phyloP scores from a whole-genome alignment of 2,888 invertebrate genomes.

The Oscheius sp. region DNA sequence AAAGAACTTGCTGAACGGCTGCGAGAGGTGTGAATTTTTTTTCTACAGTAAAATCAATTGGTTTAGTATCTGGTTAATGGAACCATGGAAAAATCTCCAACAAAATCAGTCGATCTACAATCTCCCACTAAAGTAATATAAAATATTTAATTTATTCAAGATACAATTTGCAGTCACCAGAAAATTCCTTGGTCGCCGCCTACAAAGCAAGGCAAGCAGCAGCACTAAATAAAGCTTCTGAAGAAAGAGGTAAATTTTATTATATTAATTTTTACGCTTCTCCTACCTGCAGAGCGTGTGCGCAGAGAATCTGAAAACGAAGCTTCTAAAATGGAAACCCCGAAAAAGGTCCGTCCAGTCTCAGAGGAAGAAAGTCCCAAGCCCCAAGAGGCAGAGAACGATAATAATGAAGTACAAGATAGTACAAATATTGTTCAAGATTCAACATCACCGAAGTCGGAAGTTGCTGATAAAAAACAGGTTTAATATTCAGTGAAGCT shows the following conservation, averaged over 20 bases:
- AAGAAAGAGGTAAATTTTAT: conserved; percentile 18
- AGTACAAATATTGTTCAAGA: background rate
- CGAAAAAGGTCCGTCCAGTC: background rate
- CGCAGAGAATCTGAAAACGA: conserved; percentile 23
- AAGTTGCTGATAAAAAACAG: background rate
- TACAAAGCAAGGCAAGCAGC: conserved; percentile 44
- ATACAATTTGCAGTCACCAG: conserved; percentile 28
- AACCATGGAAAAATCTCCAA: conserved; percentile 4
- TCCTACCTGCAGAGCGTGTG: conserved; percentile 2
- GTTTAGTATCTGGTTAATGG: conserved; percentile 30
- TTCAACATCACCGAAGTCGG: background rate
- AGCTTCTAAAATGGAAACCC: background rate
- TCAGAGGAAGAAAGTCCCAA: conserved; percentile 1
- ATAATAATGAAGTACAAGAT: conserved; percentile 7
- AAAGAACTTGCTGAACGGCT: conserved; percentile 62
- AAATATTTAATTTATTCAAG: background rate
- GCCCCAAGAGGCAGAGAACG: background rate
- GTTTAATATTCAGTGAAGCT: background rate
- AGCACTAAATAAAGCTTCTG: conserved; percentile 34
- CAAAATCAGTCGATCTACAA: background rate
- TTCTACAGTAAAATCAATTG: background rate
- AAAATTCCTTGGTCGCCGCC: conserved; percentile 45
- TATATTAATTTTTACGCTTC: background rate
- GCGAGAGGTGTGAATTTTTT: conserved; percentile 40
- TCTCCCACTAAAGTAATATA: conserved; percentile 17